Evolutionary conservation across 2,888 invertebrate species (phyloP).

Genomic region (Linyphia triangularis): DNA sequence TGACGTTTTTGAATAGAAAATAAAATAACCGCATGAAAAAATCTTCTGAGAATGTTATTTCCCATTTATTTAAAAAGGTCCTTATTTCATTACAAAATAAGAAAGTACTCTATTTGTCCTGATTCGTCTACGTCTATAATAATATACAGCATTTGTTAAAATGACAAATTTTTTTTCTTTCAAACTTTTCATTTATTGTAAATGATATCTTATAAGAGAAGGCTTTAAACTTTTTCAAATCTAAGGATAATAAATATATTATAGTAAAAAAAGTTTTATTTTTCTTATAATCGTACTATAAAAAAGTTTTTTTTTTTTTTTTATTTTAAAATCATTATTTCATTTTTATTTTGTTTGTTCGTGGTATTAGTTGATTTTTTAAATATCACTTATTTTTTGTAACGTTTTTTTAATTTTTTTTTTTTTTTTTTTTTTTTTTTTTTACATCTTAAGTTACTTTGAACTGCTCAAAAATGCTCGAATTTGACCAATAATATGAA

Average conservation of each 20-base stretch:
- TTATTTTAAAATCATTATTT: too few species aligned
- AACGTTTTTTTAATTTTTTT: too few species aligned
- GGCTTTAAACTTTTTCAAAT: neutral
- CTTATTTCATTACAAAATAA: neutral
- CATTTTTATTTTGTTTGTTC: too few species aligned
- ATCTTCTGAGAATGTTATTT: neutral
- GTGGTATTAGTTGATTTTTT: too few species aligned
- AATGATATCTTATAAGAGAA: neutral
- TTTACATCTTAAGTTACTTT: too few species aligned
- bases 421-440: too few species aligned
- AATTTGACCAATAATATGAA: too few species aligned
- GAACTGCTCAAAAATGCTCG: too few species aligned
- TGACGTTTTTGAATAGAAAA: too few species aligned
- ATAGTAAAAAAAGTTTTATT: neutral
- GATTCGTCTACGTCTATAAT: neutral
- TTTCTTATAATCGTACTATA: too few species aligned
- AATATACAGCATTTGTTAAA: conserved; percentile 20
- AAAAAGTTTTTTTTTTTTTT: neutral
- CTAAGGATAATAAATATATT: conserved; percentile 5
- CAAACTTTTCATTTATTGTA: neutral
- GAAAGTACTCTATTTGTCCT: neutral
- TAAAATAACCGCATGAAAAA: too few species aligned
- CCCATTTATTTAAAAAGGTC: neutral
- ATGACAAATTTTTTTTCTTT: conserved; percentile 5
- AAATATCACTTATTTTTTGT: too few species aligned